phyloP scores from a whole-genome alignment of 2,113 vertebrate genomes.

The Colinus virginianus region DNA sequence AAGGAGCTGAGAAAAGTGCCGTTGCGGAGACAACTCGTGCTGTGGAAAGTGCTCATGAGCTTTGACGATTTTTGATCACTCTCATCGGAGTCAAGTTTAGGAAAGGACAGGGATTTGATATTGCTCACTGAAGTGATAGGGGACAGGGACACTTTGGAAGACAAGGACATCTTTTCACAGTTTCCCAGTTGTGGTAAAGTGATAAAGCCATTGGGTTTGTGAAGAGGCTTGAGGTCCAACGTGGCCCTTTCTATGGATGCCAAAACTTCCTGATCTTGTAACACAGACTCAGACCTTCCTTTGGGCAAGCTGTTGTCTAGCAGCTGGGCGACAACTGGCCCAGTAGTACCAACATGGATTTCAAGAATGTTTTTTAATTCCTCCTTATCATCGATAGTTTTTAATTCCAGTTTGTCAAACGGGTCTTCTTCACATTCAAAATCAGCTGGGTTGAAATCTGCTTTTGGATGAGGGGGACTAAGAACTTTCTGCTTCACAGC shows the following conservation, averaged over 20 bases:
- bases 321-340: slow-evolving; percentile 76
- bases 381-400: slow-evolving; percentile 94
- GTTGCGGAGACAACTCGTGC: slow-evolving; percentile 82
- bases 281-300: slow-evolving; percentile 64
- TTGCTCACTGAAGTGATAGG: slow-evolving; percentile 86
- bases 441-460: slow-evolving; percentile 93
- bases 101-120: slow-evolving; percentile 96
- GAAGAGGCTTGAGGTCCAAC: slow-evolving; percentile 83
- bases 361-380: slow-evolving; percentile 93
- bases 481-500: slow-evolving; percentile 80
- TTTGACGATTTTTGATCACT: slow-evolving; percentile 77
- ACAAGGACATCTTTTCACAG: slow-evolving; percentile 84
- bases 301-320: slow-evolving; percentile 77
- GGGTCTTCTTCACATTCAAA: slow-evolving; percentile 98
- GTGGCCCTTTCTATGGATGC: slow-evolving; percentile 77
- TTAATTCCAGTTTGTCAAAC: slow-evolving; percentile 96
- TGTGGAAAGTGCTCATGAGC: slow-evolving; percentile 77
- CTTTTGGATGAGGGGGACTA: slow-evolving; percentile 81
- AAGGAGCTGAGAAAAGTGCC: slow-evolving; percentile 79
- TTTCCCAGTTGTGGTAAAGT: slow-evolving; percentile 88
- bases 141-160: slow-evolving; percentile 85
- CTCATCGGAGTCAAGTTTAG: slow-evolving; percentile 92
- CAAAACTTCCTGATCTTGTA: slow-evolving; percentile 79
- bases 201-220: slow-evolving; percentile 95
- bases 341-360: slow-evolving; percentile 81